Evolutionary conservation across 2,797 vertebrate species (phyloP), one percentile per base, ranked within the genome.

Genomic region (Halcyon smyrnensis): DNA sequence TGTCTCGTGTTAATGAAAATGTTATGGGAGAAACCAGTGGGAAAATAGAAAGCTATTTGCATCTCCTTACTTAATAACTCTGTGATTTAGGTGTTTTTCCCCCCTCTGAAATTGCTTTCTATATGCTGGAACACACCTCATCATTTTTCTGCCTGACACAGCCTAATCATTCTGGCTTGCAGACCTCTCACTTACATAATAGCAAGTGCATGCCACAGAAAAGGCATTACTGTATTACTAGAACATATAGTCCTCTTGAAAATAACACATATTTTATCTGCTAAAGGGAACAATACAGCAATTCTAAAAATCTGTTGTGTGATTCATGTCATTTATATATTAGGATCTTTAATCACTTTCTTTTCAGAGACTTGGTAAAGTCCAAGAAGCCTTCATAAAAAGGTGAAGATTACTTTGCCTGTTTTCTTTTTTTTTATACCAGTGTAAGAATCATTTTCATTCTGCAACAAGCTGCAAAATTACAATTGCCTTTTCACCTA

Each of bases 121-220:
- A 41, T 79, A 21, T 82, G 84, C 90, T 70, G 41, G 45, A 90
- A 41, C 80, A 81, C 39, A 78, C 34, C 43, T 93, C 76, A 59
- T 87, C 93, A 85, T 91, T 95, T 90, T 95, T 90, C n/a, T 96
- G 91, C 70, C 71, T 91, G 89, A 71, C 76, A 82, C 90, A 87
- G n/a, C 23, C 30, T 57, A 79, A 94, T 93, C 87, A 63, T 32
- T 67, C 80, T 88, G 87, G 41, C 78, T 84, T 91, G 78, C 76
- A 89, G 82, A 82, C n/a, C 84, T 86, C 84, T 90, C 74, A 21
- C 43, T 65, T 48, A 46, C 37, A 7, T n/a, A 51, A 67, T 43
- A 89, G 71, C 45, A 62, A 78, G 57, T 25, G 19, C 73, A n/a
- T 5, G 4, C 15, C 68, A 32, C 83, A 63, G 82, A 69, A 75